A percentile compares a stretch with the other conserved stretches of the same genome.
These are phyloP conservation scores for Trogon melanurus DNA, from an alignment of 2,113 vertebrate genomes.

Conservation along the genomic window DNA sequence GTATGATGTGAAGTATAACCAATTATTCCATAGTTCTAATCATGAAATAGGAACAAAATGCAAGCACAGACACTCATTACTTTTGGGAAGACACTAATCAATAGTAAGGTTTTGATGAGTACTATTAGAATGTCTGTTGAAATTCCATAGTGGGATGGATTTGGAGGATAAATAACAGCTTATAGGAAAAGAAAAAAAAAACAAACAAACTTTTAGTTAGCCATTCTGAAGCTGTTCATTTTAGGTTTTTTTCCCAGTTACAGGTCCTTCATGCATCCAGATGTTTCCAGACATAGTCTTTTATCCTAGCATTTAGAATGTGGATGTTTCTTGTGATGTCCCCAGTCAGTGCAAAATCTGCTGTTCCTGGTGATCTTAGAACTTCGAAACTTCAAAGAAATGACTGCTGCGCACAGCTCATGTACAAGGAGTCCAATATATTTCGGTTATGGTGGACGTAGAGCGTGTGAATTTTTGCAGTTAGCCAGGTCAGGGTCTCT, in stretches of 20 bases:
- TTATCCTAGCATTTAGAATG: not conserved
- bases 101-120: not conserved
- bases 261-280: not conserved
- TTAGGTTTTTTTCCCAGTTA: not conserved
- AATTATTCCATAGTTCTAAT: not conserved
- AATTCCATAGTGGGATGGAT: not conserved
- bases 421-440: not conserved
- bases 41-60: not conserved
- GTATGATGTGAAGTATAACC: not conserved
- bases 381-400: not conserved
- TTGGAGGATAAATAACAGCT: not conserved
- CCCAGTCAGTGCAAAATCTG: not conserved
- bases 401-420: not conserved
- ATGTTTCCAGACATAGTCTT: not conserved
- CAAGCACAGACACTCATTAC: not conserved
- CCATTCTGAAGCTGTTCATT: not conserved
- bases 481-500: not conserved
- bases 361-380: not conserved
- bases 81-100: not conserved
- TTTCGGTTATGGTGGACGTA: not conserved
- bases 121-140: not conserved
- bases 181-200: not conserved
- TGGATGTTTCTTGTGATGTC: not conserved
- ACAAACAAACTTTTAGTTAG: not conserved
- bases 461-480: not conserved